phyloP scores from a whole-genome alignment of 2,888 invertebrate species.

The Hetaerina titia region DNA sequence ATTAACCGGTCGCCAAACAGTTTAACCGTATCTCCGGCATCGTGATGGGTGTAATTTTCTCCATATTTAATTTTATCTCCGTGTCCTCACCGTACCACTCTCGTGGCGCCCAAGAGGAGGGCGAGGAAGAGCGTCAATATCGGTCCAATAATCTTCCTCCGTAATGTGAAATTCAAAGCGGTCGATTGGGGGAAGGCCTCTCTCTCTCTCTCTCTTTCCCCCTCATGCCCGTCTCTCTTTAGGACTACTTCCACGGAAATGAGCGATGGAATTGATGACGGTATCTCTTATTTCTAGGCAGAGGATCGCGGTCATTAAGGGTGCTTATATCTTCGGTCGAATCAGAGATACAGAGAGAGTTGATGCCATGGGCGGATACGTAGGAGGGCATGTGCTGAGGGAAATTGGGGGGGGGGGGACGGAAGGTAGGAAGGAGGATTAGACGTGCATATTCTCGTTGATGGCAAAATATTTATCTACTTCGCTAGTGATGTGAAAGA shows the following conservation, averaged over 20 bases:
- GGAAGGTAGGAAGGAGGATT: neutral
- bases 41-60: neutral
- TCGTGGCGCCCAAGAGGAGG: neutral
- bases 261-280: constrained; percentile 10
- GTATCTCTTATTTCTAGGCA: neutral
- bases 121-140: neutral
- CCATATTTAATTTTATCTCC: neutral
- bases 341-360: constrained; percentile 3
- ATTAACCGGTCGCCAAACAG: neutral
- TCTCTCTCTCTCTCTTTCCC: neutral
- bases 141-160: neutral
- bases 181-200: neutral
- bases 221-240: neutral
- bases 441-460: neutral
- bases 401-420: no score
- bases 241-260: neutral
- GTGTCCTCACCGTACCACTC: neutral
- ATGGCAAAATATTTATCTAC: neutral
- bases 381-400: neutral
- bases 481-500: neutral
- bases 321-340: neutral
- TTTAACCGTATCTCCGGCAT: neutral
- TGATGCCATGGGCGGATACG: neutral
- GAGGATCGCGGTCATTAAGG: neutral
- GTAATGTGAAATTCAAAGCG: neutral